These are phyloP conservation scores for Chamaetylas fuelleborni DNA, from an alignment of 2,113 vertebrate genomes.

Conservation along the genomic window DNA sequence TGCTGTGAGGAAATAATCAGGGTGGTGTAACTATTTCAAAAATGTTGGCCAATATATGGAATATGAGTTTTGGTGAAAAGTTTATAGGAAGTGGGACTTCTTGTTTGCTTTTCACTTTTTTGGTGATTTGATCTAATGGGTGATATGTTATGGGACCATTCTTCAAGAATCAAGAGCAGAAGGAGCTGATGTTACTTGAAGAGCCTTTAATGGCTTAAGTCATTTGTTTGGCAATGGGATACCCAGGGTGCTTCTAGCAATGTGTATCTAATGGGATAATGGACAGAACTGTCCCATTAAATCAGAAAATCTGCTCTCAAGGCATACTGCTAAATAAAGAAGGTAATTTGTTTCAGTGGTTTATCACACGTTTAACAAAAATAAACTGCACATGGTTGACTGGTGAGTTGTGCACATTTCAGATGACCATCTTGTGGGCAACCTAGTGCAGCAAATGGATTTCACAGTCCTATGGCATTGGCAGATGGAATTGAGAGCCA, in stretches of 20 bases:
- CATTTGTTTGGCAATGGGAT: neutral
- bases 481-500: neutral
- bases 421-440: neutral
- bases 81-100: neutral
- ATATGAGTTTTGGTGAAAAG: neutral
- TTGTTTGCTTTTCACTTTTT: neutral
- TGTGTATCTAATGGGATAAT: neutral
- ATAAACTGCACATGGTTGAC: neutral
- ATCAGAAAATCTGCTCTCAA: conserved; percentile 39
- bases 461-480: neutral
- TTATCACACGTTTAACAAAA: conserved; percentile 45
- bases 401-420: neutral
- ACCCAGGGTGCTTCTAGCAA: neutral
- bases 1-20: neutral
- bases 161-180: neutral
- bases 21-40: neutral
- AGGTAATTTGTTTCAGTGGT: conserved; percentile 36
- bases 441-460: conserved; percentile 3
- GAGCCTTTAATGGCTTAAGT: neutral
- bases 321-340: conserved; percentile 10
- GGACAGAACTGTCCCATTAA: conserved; percentile 1
- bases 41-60: neutral
- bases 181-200: neutral
- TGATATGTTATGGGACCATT: neutral
- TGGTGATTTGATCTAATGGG: neutral